Base-by-base conservation (phyloP, 2,113 vertebrate species). In the Nyctereutes procyonoides region DNA sequence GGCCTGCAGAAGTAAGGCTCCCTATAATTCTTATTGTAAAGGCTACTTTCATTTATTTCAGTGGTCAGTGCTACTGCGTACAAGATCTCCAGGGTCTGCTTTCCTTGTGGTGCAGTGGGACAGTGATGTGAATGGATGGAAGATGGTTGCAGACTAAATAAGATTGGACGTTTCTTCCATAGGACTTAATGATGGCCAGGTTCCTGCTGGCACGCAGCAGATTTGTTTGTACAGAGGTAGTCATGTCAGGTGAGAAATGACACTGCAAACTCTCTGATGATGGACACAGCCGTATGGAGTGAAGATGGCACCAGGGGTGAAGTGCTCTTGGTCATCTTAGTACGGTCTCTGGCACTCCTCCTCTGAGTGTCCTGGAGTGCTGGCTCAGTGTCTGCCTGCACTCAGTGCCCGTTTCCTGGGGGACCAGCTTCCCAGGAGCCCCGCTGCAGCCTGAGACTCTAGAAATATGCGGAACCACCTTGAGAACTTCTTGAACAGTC, bases 331-430 rank as follows among this genome's bases (percentile, higher is more conserved):
- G 58, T 15, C 14, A 0, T 20, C 35, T 19, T 20, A 17, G 26
- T 11, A n/a, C 1, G 0, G 62, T 12, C 0, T 32, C 7, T 48
- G 22, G 22, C 71, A 24, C 16, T 60, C 15, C 76, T 71, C 9
- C 32, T 35, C 63, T 71, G 43, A 3, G n/a, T 9, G 5, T 60
- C 3, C 51, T 28, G 8, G 22, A 15, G 38, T 0, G 0, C 62
- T 38, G 65, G 55, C 11, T 53, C 32, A 48, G 32, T 43, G 30
- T 24, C 60, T 55, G 14, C 26, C 17, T 22, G 51, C 7, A 4
- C 51, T 32, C 19, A 5, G 30, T 24, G 24, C 60, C n/a, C 53
- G 43, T 4, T 28, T n/a, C 14, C 55, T 4, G 14, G 32, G n/a
- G 60, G 28, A 15, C 43, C 43, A 24, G n/a, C 28, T 43, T 62